Percentiles rank a stretch among this genome's conserved stretches.
Evolutionary conservation across 2,888 invertebrate species (phyloP).

Genomic region (Scaptomyza parva): DNA sequence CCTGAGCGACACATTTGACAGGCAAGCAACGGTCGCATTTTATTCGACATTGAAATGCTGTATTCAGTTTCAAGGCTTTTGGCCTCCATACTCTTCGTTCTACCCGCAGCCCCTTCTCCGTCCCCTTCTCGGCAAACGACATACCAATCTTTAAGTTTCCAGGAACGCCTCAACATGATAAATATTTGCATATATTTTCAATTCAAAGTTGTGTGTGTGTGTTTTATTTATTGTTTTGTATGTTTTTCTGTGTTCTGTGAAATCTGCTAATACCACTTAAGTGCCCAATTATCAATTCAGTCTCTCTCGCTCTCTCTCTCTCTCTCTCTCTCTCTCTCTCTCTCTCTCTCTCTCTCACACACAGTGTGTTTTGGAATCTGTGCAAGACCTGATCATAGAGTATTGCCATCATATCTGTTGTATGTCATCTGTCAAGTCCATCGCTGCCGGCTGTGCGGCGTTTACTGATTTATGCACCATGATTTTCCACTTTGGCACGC

Average conservation of each 20-base stretch:
- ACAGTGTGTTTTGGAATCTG: conserved; percentile 15
- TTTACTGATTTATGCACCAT: conserved; percentile 75
- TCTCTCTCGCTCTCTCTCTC: conserved; percentile 9
- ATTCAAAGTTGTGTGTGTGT: conserved; percentile 29
- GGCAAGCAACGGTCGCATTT: conserved; percentile 67
- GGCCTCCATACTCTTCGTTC: conserved; percentile 29
- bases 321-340: neutral
- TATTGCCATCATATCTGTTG: conserved; percentile 71
- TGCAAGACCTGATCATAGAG: conserved; percentile 23
- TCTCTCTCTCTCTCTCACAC: neutral
- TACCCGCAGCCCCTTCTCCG: neutral
- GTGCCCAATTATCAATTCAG: conserved; percentile 73
- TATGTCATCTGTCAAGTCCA: conserved; percentile 77
- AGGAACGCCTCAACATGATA: conserved; percentile 58
- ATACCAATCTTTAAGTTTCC: conserved; percentile 55
- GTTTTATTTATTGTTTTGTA: conserved; percentile 3
- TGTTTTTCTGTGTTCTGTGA: conserved; percentile 13
- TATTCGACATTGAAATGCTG: conserved; percentile 65
- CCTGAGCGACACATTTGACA: conserved; percentile 76
- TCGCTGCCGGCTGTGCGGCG: conserved; percentile 67
- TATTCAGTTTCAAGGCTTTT: conserved; percentile 76
- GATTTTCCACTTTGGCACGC: conserved; percentile 79
- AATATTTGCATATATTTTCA: conserved; percentile 69
- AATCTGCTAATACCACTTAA: conserved; percentile 76
- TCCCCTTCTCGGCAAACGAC: neutral